Evolutionary conservation across 1,140 invertebrate genomes (phyloP), one percentile per base, ranked within the genome.

Genomic region (Zaprionus inermis): DNA sequence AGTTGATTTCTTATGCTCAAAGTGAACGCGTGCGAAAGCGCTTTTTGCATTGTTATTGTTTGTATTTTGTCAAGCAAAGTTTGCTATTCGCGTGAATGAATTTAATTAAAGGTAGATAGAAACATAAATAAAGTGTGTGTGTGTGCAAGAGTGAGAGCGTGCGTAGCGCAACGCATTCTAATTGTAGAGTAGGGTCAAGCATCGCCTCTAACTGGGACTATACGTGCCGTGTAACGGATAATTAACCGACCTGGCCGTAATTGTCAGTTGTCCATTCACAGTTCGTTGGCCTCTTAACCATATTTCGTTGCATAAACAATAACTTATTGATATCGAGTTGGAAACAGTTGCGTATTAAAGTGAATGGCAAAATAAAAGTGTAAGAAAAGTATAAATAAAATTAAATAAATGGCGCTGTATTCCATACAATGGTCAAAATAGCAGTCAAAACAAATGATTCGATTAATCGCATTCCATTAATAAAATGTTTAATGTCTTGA

Each of bases 1-100:
- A 89, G 84, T 89, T 84, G 69, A 76, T 72, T 89, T 89, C 79
- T 90, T 76, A 68, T 64, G 75, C 78, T 77, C 75, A 52, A 79
- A 68, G 77, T 73, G 76, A 75, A 76, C 85, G 85, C 78, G 77
- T 81, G 68, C 78, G 78, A 70, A 83, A 84, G 67, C 66, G 57
- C 54, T 55, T 57, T 68, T 49, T 28, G 16, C 36, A 22, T 46
- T 68, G 49, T 77, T 49, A 36, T 66, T 58, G 66, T 58, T 64
- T 58, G 32, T 6, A 49, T 44, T 65, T 28, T 55, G 38, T 65
- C 36, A 72, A 58, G 49, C 65, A 30, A 61, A 69, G 41, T 56
- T 38, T 38, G 28, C 41, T 74, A 28, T 63, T 57, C 58, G 66
- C 18, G 64, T 73, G 64, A 73, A 68, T 54, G 56, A 41, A 32